Base-by-base conservation (phyloP, 2,113 vertebrate species). In the Amphilophus citrinellus region DNA sequence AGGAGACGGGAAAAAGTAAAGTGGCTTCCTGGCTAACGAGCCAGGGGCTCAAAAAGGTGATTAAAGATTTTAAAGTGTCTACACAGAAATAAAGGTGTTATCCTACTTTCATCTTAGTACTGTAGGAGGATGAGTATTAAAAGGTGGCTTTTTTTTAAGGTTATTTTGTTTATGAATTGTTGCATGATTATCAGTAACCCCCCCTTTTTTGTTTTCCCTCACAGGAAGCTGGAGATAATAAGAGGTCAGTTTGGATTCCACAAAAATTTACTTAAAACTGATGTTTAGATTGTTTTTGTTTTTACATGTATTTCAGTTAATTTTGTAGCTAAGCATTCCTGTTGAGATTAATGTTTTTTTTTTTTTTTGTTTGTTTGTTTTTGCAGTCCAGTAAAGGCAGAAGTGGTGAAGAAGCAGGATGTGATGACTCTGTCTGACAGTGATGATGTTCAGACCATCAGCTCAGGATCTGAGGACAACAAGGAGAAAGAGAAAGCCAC, bases 381-480 rank as follows among this genome's bases (percentile, higher is more conserved):
- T 7, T 6, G 61, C 96, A 91, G 94, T 79, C 90, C 89, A 80
- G 66, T 76, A 53, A 95, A 94, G 68, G 1, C 76, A 0, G 93
- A 94, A 3, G 4, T 57, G 0, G 86, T 22, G 7, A 95, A 92
- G 84, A 95, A 92, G 82, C 93, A 97, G 97, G 98, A 99, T 0
- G 96, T 99, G 85, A 95, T 99, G 95, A 98, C 97, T 0, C 91
- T 99, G 13, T 98, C 97, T 0, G 98, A 99, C 94, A 99, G 98
- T 3, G 98, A 99, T 0, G 98, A 99, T 77, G 97, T 99, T 92
- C 98, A 99, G 92, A 99, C 98, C 86, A 99, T 99, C 85, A 99
- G 98, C 79, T 99, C 98, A 0, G 98, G 98, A 44, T 99, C 98
- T 0, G 98, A 98, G 2, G 97, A 97, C 75, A 97, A 95, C 63